phyloP scores from a whole-genome alignment of 2,113 vertebrate genomes.

The Henicopernis longicauda region DNA sequence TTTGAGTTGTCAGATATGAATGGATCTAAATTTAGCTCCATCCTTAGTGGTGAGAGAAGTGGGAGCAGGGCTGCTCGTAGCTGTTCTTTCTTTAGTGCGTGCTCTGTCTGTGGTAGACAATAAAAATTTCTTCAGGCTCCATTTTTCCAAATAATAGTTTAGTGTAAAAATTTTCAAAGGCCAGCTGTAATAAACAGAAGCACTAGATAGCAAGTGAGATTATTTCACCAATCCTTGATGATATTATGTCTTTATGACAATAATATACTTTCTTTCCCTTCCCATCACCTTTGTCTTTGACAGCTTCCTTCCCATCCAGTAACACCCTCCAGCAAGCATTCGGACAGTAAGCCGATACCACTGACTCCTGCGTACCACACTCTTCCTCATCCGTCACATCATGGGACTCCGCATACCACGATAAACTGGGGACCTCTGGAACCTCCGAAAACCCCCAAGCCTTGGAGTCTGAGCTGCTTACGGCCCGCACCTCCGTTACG shows the following conservation, averaged over 20 bases:
- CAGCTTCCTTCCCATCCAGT: conserved; percentile 95
- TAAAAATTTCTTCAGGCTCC: not conserved
- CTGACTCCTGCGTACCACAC: conserved; percentile 95
- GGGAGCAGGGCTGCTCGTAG: not conserved
- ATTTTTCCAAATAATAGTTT: not conserved
- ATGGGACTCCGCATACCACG: conserved; percentile 89
- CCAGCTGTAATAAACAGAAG: not conserved
- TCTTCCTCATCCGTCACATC: conserved; percentile 92
- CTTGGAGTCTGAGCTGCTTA: conserved; percentile 97
- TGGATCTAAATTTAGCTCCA: not conserved
- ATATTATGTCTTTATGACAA: not conserved
- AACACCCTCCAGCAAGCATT: conserved; percentile 91
- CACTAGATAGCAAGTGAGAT: not conserved
- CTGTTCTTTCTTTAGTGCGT: not conserved
- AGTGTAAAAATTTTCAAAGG: not conserved
- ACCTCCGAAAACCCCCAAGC: conserved; percentile 94
- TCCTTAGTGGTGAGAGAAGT: not conserved
- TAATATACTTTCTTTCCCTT: not conserved
- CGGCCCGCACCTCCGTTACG: conserved; percentile 90
- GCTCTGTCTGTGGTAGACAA: not conserved
- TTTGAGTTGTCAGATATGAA: not conserved
- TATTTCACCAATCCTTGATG: not conserved
- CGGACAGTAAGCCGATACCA: conserved; percentile 86
- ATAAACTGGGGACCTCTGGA: conserved; percentile 97
- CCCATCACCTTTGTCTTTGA: not conserved